A percentile compares a stretch with the other conserved stretches of the same genome.
Conservation (phyloP, 2,113 vertebrate species). For the Amia ocellicauda region DNA sequence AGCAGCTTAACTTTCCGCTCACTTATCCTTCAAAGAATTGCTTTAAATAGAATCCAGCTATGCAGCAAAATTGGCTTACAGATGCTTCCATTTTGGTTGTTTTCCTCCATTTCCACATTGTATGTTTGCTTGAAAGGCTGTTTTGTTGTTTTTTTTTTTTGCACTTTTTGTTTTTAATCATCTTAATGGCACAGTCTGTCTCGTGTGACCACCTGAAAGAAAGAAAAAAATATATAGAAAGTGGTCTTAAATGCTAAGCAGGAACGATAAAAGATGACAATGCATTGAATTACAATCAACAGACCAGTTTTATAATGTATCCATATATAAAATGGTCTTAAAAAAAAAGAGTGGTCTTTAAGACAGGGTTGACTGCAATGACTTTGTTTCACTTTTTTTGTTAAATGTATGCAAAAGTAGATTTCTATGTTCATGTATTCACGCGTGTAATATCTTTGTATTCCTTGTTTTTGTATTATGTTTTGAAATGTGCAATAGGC, state of each 20-base stretch:
- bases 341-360: constrained; percentile 75
- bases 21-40: constrained; percentile 74
- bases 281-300: constrained; percentile 85
- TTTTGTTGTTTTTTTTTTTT: constrained; percentile 74
- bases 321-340: constrained; percentile 63
- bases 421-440: constrained; percentile 68
- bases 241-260: constrained; percentile 81
- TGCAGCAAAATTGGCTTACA: constrained; percentile 89
- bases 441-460: constrained; percentile 60
- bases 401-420: constrained; percentile 83
- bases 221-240: too few species aligned
- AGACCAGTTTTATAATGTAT: constrained; percentile 52
- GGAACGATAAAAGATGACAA: constrained; percentile 48
- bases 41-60: constrained; percentile 98
- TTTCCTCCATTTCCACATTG: constrained; percentile 43
- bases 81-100: constrained; percentile 77
- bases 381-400: constrained; percentile 68
- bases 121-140: constrained; percentile 50
- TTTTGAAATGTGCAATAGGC: constrained; percentile 97
- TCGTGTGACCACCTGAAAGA: constrained; percentile 73
- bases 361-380: constrained; percentile 77
- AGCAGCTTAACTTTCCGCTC: constrained; percentile 69
- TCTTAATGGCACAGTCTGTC: constrained; percentile 74
- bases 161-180: constrained; percentile 36
- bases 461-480: constrained; percentile 71